phyloP scores from a whole-genome alignment of 2,113 vertebrate species.

The Athene noctua region DNA sequence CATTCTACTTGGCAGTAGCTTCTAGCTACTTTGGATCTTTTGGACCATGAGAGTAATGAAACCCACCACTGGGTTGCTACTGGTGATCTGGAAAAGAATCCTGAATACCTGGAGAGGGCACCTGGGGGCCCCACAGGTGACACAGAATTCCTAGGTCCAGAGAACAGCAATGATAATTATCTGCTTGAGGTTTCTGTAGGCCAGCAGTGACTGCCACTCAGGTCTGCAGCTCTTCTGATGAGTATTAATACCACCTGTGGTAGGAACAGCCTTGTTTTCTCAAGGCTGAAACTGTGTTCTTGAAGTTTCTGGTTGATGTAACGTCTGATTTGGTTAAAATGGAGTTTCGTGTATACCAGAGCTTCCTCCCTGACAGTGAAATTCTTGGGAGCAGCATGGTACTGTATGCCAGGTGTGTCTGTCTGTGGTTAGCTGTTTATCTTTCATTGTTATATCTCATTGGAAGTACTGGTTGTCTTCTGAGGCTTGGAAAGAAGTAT shows the following conservation, averaged over 20 bases:
- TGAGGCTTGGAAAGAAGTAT: neutral
- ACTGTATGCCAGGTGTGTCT: constrained; percentile 73
- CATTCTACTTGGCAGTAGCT: neutral
- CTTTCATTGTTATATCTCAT: neutral
- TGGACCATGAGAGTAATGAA: neutral
- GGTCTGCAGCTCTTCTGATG: neutral
- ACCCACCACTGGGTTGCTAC: neutral
- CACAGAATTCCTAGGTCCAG: neutral
- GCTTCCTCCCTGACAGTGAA: constrained; percentile 76
- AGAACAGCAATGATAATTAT: neutral
- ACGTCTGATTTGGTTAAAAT: constrained; percentile 18
- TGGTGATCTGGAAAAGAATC: neutral
- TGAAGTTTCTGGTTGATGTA: constrained; percentile 4
- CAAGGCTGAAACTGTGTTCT: neutral
- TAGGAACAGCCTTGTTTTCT: neutral
- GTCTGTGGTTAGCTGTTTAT: constrained; percentile 72
- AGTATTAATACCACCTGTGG: neutral
- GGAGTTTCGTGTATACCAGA: constrained; percentile 76
- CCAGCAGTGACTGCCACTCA: neutral
- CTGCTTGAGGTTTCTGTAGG: neutral
- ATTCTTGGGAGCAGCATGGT: constrained; percentile 74
- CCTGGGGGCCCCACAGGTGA: neutral
- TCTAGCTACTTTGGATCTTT: neutral
- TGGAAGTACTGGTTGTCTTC: neutral
- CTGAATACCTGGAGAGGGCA: neutral